Conservation (phyloP, 2,888 invertebrate genomes). For the Tineola bisselliella region DNA sequence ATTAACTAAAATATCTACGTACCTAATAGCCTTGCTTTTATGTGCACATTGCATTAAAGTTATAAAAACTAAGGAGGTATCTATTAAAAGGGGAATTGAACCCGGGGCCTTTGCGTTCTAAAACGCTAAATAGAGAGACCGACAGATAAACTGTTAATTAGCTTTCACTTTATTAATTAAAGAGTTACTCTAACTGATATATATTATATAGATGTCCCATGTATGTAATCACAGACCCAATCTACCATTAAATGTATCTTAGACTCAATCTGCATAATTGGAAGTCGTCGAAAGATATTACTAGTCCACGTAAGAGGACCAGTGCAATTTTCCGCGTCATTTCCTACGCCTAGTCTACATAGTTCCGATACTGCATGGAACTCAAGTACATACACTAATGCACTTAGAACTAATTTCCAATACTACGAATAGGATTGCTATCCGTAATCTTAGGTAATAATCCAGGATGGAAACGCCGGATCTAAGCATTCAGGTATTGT, state of each 20-base stretch:
- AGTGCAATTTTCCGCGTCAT: constrained; percentile 66
- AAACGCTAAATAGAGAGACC: no score
- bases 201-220: background rate
- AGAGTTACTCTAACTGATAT: no score
- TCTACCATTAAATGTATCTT: constrained; percentile 28
- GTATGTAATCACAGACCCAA: background rate
- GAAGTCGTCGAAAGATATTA: constrained; percentile 61
- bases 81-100: no score
- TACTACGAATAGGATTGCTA: background rate
- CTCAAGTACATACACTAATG: background rate
- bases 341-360: constrained; percentile 52
- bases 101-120: no score
- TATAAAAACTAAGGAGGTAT: no score
- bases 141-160: no score
- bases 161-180: no score
- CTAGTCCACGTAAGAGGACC: constrained; percentile 53
- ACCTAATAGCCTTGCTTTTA: no score
- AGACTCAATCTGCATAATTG: constrained; percentile 65
- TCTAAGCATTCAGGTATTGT: background rate
- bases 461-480: background rate
- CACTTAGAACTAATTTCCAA: constrained; percentile 12
- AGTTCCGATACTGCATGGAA: constrained; percentile 31
- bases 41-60: no score
- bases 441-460: constrained; percentile 10
- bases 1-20: no score